phyloP scores from a whole-genome alignment of 2,888 invertebrate genomes.

The Arrhopalites spinosus region DNA sequence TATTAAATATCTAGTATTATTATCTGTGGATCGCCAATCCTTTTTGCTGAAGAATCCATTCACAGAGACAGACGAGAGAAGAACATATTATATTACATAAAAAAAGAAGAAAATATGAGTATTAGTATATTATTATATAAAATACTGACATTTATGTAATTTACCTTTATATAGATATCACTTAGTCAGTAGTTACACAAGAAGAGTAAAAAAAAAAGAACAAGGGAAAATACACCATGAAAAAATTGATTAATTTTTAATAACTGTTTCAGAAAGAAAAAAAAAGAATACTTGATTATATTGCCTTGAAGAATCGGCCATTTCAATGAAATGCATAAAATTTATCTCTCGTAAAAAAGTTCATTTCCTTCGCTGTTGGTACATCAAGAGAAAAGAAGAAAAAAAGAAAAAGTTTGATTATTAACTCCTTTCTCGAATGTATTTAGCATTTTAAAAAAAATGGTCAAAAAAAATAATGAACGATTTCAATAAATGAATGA shows the following conservation, averaged over 20 bases:
- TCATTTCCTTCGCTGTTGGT: neutral
- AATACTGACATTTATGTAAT: conserved; percentile 1
- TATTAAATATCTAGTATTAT: neutral
- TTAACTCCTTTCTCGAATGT: too few species aligned
- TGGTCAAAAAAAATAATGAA: neutral
- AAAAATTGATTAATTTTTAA: conserved; percentile 18
- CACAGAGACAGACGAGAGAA: neutral
- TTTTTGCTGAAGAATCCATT: too few species aligned
- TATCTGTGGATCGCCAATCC: neutral
- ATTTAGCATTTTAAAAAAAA: neutral
- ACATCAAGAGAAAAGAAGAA: neutral
- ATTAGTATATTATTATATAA: neutral
- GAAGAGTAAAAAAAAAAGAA: neutral
- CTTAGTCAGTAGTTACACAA: neutral
- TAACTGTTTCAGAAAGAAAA: neutral
- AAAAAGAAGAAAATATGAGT: conserved; percentile 12
- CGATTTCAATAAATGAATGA: neutral
- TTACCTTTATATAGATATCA: conserved; percentile 20
- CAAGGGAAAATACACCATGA: conserved; percentile 6
- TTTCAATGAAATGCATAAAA: conserved; percentile 11
- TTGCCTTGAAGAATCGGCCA: conserved; percentile 31
- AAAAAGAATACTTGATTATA: neutral
- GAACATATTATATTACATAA: neutral
- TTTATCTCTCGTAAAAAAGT: neutral
- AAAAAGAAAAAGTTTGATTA: neutral